These are phyloP conservation scores for Glaucomys volans DNA, from an alignment of 2,113 vertebrate species.

Conservation along the genomic window DNA sequence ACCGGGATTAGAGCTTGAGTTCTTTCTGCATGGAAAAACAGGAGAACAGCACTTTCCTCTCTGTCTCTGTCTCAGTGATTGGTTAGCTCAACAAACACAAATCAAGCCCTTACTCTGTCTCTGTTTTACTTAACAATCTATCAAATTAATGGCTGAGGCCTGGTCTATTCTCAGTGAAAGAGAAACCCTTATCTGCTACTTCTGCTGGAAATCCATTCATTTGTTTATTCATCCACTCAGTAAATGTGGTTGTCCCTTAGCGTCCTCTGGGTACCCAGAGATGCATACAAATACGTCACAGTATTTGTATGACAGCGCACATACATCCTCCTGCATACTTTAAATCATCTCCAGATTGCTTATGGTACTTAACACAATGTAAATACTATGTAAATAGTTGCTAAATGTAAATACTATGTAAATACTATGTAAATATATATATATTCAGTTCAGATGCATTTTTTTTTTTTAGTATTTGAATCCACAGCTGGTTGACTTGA, in stretches of 20 bases:
- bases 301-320: neutral
- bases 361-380: no score
- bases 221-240: constrained; percentile 1
- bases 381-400: neutral
- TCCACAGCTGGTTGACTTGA: neutral
- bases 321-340: neutral
- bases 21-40: constrained; percentile 7
- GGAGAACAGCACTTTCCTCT: neutral
- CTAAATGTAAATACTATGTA: neutral
- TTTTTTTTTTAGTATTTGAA: neutral
- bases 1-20: neutral
- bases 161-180: neutral
- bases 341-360: neutral
- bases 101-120: neutral
- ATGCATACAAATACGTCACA: neutral
- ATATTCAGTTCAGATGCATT: neutral
- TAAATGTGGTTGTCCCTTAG: neutral
- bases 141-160: neutral
- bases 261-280: neutral
- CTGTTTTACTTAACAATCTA: neutral
- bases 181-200: neutral
- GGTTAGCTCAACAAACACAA: neutral
- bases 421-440: neutral
- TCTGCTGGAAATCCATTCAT: neutral
- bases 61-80: neutral